Conservation (phyloP, 2,888 invertebrate genomes). For the Furcula furcula region DNA sequence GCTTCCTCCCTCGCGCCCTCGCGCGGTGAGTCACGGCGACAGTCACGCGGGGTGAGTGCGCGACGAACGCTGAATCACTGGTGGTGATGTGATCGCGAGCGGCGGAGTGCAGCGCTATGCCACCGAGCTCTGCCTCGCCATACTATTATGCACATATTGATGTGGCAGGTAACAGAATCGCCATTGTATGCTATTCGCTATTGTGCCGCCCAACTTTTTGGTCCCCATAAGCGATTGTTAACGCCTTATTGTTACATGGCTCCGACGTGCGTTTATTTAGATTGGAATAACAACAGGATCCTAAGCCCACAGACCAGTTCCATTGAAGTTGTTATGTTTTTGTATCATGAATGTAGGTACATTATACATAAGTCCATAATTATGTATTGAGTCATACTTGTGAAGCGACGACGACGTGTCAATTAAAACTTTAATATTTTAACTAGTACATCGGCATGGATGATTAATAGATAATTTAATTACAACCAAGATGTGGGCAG, state of each 20-base stretch:
- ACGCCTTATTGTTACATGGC: conserved; percentile 63
- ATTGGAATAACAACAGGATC: conserved; percentile 61
- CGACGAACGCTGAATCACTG: conserved; percentile 41
- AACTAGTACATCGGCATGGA: not conserved
- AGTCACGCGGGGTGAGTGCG: conserved; percentile 50
- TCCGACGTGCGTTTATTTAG: conserved; percentile 56
- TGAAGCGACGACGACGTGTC: conserved; percentile 12
- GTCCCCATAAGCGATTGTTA: conserved; percentile 69
- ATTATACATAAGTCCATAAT: conserved; percentile 13
- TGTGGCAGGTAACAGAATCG: conserved; percentile 73
- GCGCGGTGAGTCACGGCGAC: conserved; percentile 35
- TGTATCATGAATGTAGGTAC: too few relatives aligned
- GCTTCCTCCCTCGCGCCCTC: conserved; percentile 28
- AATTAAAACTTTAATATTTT: conserved; percentile 13
- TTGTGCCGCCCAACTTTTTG: conserved; percentile 74
- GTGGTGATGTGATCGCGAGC: conserved; percentile 49
- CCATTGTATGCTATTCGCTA: conserved; percentile 75
- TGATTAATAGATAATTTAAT: too few relatives aligned
- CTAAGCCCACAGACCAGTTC: conserved; percentile 37
- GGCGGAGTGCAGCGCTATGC: conserved; percentile 11
- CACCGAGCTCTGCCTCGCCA: conserved; percentile 33
- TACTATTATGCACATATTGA: conserved; percentile 75
- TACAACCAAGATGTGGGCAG: too few relatives aligned
- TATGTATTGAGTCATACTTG: conserved; percentile 22
- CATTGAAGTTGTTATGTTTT: conserved; percentile 25